Evolutionary conservation across 1,140 invertebrate species (phyloP).

Genomic region (Agrypnia vestita): DNA sequence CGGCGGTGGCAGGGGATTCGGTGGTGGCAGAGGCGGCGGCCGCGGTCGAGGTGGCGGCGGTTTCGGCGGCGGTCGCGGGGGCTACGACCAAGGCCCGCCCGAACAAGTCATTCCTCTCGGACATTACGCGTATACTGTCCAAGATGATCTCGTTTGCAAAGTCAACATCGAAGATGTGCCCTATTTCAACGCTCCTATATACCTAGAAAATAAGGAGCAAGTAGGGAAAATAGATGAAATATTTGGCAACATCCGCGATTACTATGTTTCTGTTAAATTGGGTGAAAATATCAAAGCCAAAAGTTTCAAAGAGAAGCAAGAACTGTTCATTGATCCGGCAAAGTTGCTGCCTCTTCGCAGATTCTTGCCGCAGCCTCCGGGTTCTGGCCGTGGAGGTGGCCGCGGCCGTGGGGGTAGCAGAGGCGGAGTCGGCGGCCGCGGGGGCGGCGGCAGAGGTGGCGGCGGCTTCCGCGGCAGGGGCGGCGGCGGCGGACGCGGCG

Average conservation of each 20-base stretch:
- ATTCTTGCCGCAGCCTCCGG: slow-evolving; percentile 87
- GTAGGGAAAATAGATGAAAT: slow-evolving; percentile 99
- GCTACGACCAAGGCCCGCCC: slow-evolving; percentile 86
- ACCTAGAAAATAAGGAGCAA: slow-evolving; percentile 96
- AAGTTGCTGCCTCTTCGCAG: slow-evolving; percentile 92
- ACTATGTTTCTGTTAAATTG: slow-evolving; percentile 95
- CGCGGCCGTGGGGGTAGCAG: slow-evolving; percentile 73
- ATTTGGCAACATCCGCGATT: slow-evolving; percentile 95
- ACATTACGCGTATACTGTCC: slow-evolving; percentile 88
- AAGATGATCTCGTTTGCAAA: slow-evolving; percentile 96
- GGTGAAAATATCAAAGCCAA: slow-evolving; percentile 92
- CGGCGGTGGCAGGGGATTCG: slow-evolving; percentile 64
- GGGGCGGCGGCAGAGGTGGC: slow-evolving; percentile 70
- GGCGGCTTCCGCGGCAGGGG: slow-evolving; percentile 69
- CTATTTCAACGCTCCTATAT: slow-evolving; percentile 99
- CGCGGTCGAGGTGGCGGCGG: slow-evolving; percentile 70
- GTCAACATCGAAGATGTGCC: slow-evolving; percentile 94
- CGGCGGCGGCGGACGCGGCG: slow-evolving; percentile 64
- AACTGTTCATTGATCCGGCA: slow-evolving; percentile 94
- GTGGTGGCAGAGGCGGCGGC: slow-evolving; percentile 65
- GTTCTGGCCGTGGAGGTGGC: slow-evolving; percentile 73
- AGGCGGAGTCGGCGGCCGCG: slow-evolving; percentile 69
- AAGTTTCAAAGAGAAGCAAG: slow-evolving; percentile 89
- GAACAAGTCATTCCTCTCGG: slow-evolving; percentile 89
- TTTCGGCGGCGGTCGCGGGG: slow-evolving; percentile 70